A percentile compares a stretch with the other conserved stretches of the same genome.
Conservation (phyloP, 2,113 vertebrate genomes). For the Crotalus tigris region DNA sequence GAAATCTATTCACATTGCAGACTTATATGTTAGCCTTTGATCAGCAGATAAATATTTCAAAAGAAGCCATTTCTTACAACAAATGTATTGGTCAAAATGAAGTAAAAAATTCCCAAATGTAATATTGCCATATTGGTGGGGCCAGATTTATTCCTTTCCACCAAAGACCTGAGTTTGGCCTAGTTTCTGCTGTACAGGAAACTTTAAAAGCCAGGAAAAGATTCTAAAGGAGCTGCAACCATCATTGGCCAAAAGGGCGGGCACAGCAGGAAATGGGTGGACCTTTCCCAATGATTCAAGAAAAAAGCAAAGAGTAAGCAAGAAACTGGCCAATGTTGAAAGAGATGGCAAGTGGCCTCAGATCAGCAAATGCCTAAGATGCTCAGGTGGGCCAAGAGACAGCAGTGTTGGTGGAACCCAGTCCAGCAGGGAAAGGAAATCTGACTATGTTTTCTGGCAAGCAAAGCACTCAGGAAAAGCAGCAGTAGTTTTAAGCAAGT, state of each 20-base stretch:
- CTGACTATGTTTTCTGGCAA: background rate
- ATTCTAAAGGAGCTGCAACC: background rate
- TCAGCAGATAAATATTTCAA: background rate
- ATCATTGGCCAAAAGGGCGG: background rate
- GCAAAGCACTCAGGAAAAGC: background rate
- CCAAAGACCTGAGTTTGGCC: background rate
- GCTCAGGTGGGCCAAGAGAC: background rate
- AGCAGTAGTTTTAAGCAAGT: background rate
- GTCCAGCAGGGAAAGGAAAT: background rate
- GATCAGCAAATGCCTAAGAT: background rate
- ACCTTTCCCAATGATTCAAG: background rate
- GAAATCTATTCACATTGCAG: background rate
- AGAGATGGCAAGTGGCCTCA: background rate
- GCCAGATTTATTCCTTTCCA: background rate
- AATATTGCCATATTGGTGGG: background rate
- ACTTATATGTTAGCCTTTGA: background rate
- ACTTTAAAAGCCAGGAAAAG: background rate
- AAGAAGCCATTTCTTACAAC: background rate
- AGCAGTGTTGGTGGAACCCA: background rate
- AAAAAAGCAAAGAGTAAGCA: background rate
- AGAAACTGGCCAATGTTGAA: background rate
- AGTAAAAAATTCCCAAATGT: background rate
- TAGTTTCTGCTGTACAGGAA: background rate
- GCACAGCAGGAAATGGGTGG: background rate
- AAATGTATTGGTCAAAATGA: background rate